A percentile compares a stretch with the other conserved stretches of the same genome.
phyloP scores from a whole-genome alignment of 2,797 vertebrate species.

The Bradypodion pumilum region DNA sequence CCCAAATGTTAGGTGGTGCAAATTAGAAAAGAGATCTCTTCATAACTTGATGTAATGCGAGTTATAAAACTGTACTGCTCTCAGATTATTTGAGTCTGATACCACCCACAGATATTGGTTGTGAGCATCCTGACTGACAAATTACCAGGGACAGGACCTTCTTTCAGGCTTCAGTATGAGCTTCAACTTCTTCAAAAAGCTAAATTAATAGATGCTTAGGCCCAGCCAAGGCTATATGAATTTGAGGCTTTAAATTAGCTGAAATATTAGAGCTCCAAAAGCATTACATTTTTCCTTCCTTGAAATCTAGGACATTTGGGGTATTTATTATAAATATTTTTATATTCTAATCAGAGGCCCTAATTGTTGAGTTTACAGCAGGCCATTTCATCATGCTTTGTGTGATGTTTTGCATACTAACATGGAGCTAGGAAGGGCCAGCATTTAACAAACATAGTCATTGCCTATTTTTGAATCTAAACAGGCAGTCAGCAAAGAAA shows the following conservation, averaged over 20 bases:
- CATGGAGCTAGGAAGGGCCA: no score
- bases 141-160: not conserved
- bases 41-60: conserved; percentile 29
- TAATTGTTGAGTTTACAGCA: no score
- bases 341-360: not conserved
- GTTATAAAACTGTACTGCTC: conserved; percentile 10
- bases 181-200: not conserved
- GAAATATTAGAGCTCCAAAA: no score
- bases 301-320: not conserved
- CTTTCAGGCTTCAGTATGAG: not conserved
- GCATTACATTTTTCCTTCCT: no score
- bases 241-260: no score
- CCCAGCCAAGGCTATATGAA: not conserved
- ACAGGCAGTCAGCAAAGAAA: no score
- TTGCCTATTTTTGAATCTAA: no score
- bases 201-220: not conserved
- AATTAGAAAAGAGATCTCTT: conserved; percentile 5
- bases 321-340: no score
- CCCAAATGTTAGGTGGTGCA: conserved; percentile 21
- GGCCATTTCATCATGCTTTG: no score
- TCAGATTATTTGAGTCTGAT: not conserved
- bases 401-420: no score
- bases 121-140: not conserved
- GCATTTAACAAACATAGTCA: no score
- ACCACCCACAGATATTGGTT: not conserved